These are phyloP conservation scores for Stratiolaelaps scimitus DNA, from an alignment of 1,140 invertebrate species.

Conservation along the genomic window DNA sequence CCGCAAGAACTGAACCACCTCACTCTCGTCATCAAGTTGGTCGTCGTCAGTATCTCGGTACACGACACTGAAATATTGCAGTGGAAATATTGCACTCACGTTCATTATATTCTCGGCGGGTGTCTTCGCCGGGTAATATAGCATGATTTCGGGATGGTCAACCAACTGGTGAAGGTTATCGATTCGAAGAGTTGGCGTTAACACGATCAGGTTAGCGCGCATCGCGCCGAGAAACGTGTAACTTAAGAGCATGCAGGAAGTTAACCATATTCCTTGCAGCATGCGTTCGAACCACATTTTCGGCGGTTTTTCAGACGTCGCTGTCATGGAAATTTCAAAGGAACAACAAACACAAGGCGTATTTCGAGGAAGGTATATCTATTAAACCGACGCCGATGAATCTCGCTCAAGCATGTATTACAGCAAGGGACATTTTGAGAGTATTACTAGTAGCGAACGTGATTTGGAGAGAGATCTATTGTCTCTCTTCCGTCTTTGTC, in stretches of 20 bases:
- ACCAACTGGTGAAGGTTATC: not conserved
- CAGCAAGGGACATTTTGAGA: too few species aligned
- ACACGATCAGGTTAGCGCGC: conserved; percentile 5
- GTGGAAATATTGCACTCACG: not conserved
- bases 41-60: too few species aligned
- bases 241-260: not conserved
- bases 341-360: too few species aligned
- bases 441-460: too few species aligned
- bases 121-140: not conserved
- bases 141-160: not conserved
- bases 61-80: too few species aligned
- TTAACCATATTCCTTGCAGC: not conserved
- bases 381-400: too few species aligned
- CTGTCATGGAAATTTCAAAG: not conserved
- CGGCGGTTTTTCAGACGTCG: not conserved
- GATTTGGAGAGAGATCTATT: too few species aligned
- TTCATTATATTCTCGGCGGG: not conserved
- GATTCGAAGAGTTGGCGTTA: not conserved
- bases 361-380: too few species aligned
- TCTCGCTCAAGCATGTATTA: too few species aligned
- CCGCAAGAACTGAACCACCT: too few species aligned
- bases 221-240: not conserved
- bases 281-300: not conserved
- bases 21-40: too few species aligned
- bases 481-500: too few species aligned